These are phyloP conservation scores for Triplophysa tibetana DNA, from an alignment of 2,113 vertebrate genomes.

Conservation along the genomic window DNA sequence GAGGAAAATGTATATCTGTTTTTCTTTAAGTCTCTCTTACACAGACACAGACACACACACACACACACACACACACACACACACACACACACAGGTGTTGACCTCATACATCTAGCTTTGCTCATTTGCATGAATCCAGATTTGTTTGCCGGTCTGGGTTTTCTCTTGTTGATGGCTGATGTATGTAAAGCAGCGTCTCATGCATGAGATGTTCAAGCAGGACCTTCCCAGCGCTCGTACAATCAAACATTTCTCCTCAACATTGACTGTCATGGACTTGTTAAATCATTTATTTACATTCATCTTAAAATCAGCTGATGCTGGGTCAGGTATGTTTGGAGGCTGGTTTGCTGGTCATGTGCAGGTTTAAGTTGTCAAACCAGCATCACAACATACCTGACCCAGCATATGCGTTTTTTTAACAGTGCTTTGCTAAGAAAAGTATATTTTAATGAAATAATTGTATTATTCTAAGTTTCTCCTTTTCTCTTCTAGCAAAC, in stretches of 20 bases:
- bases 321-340: too few relatives aligned
- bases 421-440: too few relatives aligned
- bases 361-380: too few relatives aligned
- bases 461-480: too few relatives aligned
- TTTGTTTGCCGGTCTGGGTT: slow-evolving; percentile 65
- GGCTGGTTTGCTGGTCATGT: too few relatives aligned
- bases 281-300: not conserved
- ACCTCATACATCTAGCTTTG: slow-evolving; percentile 5
- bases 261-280: not conserved
- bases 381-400: too few relatives aligned
- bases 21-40: too few relatives aligned
- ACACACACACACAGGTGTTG: slow-evolving; percentile 29
- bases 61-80: not conserved
- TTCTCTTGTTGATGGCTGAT: slow-evolving; percentile 43
- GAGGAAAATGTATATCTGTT: too few relatives aligned
- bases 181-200: slow-evolving; percentile 57
- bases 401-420: too few relatives aligned
- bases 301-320: too few relatives aligned
- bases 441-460: not conserved
- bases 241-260: not conserved
- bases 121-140: slow-evolving; percentile 68
- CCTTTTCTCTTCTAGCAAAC: too few relatives aligned
- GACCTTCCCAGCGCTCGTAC: not conserved
- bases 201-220: slow-evolving; percentile 19
- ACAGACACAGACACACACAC: not conserved